phyloP scores from a whole-genome alignment of 2,888 invertebrate species.

The Eupsilia transversa region DNA sequence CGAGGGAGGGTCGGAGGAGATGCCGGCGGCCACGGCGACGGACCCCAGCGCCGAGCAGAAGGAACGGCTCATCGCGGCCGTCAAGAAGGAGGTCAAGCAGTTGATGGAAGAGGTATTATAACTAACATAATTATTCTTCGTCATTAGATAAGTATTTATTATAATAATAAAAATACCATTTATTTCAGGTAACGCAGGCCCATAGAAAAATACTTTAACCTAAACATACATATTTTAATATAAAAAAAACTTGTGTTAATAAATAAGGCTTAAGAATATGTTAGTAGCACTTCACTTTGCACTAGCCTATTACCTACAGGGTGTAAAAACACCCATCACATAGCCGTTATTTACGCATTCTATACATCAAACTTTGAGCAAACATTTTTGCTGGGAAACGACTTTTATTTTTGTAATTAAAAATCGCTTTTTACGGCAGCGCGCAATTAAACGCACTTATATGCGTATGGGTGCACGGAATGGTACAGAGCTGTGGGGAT shows the following conservation, averaged over 20 bases:
- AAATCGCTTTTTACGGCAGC: background rate
- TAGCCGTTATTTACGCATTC: background rate
- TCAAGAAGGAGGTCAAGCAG: conserved; percentile 98
- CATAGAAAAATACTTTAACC: too few relatives aligned
- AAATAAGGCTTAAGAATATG: too few relatives aligned
- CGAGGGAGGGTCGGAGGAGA: conserved; percentile 83
- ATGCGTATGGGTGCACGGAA: background rate
- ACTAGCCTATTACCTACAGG: background rate
- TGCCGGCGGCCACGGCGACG: conserved; percentile 80
- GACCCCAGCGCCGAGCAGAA: conserved; percentile 91
- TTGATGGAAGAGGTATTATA: conserved; percentile 95
- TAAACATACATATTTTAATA: too few relatives aligned
- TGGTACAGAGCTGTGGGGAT: background rate
- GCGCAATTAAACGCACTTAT: background rate
- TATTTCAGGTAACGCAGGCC: too few relatives aligned
- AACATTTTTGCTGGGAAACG: background rate
- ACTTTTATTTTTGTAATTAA: too few relatives aligned
- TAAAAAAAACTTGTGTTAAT: too few relatives aligned
- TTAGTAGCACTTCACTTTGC: too few relatives aligned
- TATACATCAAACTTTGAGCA: background rate
- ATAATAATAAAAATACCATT: too few relatives aligned
- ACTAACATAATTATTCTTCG: background rate
- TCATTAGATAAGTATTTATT: background rate
- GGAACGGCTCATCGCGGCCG: conserved; percentile 94
- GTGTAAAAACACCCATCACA: background rate